Base-by-base conservation (phyloP, 2,797 vertebrate genomes). In the Craterocephalus amniculus region DNA sequence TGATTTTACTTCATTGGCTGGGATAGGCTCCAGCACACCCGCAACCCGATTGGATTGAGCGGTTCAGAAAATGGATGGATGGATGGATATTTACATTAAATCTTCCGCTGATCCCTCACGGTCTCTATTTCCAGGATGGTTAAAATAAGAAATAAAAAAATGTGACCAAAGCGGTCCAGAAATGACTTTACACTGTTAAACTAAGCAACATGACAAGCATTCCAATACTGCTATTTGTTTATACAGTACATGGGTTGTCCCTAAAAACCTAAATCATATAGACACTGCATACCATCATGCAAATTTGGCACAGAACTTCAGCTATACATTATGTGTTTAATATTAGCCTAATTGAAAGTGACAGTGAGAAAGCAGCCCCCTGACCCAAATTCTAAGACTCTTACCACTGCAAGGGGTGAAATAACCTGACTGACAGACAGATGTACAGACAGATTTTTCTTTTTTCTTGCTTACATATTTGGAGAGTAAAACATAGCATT, bases 401-500 rank as follows among this genome's bases (percentile, higher is more conserved):
- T 55, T 16, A 60, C 70, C 70, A 63, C 73, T 74, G 77, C 74
- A 20, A 80, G 68, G 78, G 80, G 79, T 68, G 81, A 88, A 88
- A 87, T 81, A 83, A 76, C 72, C 78, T 31, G 14, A 82, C 77
- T 85, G 89, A 91, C 89, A 85, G 85, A 87, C 87, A 89, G 81
- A 91, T 80, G 79, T 80, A 87, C 82, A 84, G 84, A 86, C 76
- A 38, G 67, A 43, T 63, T 81, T 89, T 84, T 31, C 85, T 88
- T 82, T 65, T 81, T 88, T 82, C 63, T 81, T 88, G 85, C 85
- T 22, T 80, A 90, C 85, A 86, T 89, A 89, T 64, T 92, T 90
- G 87, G 84, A 87, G 87, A 92, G 85, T 78, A 86, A 93, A 91
- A 87, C 87, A 83, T 83, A 74, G 76, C 84, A 75, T 73, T 89